Base-by-base conservation (phyloP, 1,140 invertebrate genomes). In the Bombus cullumanus region DNA sequence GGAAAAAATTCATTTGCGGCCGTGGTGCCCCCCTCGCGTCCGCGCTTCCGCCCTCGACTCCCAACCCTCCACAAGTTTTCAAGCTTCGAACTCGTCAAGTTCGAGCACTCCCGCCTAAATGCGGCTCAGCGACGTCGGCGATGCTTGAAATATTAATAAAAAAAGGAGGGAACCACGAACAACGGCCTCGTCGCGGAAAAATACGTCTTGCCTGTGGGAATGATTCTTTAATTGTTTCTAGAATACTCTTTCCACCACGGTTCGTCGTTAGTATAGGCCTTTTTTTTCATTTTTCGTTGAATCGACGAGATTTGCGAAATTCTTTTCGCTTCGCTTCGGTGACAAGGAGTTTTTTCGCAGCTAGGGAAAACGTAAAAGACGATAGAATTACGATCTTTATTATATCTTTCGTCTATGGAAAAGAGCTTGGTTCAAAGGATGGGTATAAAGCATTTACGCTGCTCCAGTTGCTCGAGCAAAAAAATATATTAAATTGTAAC, bases 1-100 rank as follows among this genome's bases (percentile, higher is more conserved):
- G 91, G 92, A 92, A 93, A 94, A 93, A 94, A 94, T 94, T 94
- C 92, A 94, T 94, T 94, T 93, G 91, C 92, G 86, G 76, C 88
- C 83, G 85, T 78, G 43, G 47, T 64, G 86, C 82, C 78, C 80
- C 84, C 39, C 31, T 34, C 18, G 15, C 71, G 71, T 41, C 76
- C 83, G 71, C 43, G 82, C 34, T 68, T 64, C 41, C 47, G 77
- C 34, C 41, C 43, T 77, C 72, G 28, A 66, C 75, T 47, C 31
- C 47, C 74, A 78, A 39, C 81, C 85, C 85, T 86, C 74, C 53
- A 78, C 81, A 72, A 87, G 74, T 87, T 87, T 87, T 84, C 86
- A 84, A 87, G 86, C 82, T 87, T 74, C 86, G 66, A 87, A 87
- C 86, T 88, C 75, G 87, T 88, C 72, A 85, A 81, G 37, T 87